A percentile compares a stretch with the other conserved stretches of the same genome.
These are phyloP conservation scores for Tetranychus truncatus DNA, from an alignment of 2,888 invertebrate species.

Conservation along the genomic window DNA sequence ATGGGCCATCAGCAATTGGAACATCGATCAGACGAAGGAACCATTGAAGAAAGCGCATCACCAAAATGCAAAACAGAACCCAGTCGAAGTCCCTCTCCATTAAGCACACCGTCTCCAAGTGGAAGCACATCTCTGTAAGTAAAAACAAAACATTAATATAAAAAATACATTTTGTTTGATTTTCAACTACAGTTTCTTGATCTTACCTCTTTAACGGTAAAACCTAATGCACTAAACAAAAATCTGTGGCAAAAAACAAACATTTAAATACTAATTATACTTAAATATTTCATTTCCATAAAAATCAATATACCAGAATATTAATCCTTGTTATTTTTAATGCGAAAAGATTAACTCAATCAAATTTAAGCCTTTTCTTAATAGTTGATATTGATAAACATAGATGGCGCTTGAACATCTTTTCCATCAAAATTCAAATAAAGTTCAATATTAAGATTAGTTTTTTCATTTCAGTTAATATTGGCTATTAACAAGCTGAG, in stretches of 20 bases:
- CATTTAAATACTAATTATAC: neutral
- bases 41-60: neutral
- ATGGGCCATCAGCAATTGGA: constrained; percentile 13
- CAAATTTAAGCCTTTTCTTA: no score
- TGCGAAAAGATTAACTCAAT: no score
- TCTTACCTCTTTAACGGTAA: neutral
- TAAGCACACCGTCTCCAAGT: constrained; percentile 12
- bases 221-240: neutral
- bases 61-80: neutral
- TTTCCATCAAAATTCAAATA: no score
- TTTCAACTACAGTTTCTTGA: neutral
- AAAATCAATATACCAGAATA: no score
- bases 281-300: neutral
- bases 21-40: constrained; percentile 7
- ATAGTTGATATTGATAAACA: no score
- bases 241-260: neutral
- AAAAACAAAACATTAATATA: neutral
- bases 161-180: neutral
- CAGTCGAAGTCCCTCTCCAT: constrained; percentile 7
- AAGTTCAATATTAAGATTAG: no score
- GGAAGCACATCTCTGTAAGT: constrained; percentile 10
- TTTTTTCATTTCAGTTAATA: no score
- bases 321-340: no score
- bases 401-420: no score
- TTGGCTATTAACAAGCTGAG: no score